A percentile compares a stretch with the other conserved stretches of the same genome.
phyloP scores from a whole-genome alignment of 2,888 invertebrate species.

The Opisthograptis luteolata region DNA sequence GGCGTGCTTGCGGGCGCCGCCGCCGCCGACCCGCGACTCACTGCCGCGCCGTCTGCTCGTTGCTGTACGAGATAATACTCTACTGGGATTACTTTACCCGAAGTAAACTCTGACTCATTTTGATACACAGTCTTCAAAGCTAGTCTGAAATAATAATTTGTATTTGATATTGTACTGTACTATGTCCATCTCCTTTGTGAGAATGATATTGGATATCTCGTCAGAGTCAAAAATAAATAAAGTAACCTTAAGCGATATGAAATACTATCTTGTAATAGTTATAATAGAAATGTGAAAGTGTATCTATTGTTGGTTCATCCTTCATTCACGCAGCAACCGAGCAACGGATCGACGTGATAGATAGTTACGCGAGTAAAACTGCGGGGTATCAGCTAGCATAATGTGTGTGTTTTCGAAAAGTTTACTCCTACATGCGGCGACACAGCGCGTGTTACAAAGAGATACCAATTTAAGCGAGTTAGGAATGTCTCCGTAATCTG shows the following conservation, averaged over 20 bases:
- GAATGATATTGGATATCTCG: not conserved
- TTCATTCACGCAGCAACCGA: no score
- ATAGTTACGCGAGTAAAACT: no score
- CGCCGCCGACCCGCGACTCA: not conserved
- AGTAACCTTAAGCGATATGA: conserved; percentile 1
- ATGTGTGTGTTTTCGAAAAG: not conserved
- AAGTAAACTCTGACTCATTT: not conserved
- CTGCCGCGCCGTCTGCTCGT: not conserved
- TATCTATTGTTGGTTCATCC: no score
- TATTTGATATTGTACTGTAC: not conserved
- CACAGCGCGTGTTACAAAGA: not conserved
- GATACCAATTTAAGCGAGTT: conserved; percentile 17
- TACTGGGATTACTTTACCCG: not conserved
- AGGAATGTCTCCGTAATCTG: conserved; percentile 13
- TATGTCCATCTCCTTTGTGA: no score
- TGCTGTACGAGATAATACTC: not conserved
- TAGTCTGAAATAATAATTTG: not conserved
- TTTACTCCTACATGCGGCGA: not conserved
- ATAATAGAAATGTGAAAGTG: no score
- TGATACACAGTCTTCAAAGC: not conserved
- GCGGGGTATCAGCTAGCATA: no score
- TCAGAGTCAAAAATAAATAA: conserved; percentile 3
- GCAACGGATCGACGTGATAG: no score
- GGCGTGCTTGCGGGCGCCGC: no score
- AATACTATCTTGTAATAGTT: no score